Conservation (phyloP, 2,797 vertebrate species). For the Sebastes itinus region DNA sequence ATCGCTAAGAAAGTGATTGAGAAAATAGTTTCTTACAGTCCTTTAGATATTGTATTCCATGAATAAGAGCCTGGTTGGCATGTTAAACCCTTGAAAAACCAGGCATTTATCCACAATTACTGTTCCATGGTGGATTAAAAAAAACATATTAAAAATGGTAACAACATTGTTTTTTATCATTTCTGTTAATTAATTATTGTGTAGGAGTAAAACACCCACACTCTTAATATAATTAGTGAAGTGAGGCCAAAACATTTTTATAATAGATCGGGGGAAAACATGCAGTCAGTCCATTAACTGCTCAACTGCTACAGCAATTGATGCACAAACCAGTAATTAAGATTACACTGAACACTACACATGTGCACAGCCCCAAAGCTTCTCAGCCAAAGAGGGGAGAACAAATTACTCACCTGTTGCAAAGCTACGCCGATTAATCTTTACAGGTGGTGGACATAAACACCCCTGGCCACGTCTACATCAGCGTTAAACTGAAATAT, state of each 20-base stretch:
- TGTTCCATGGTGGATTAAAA: not conserved
- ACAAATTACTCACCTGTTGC: slow-evolving; percentile 16
- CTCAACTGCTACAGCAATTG: not conserved
- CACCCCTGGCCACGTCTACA: not conserved
- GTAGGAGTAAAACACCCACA: not conserved
- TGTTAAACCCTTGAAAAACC: not conserved
- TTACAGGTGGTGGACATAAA: not conserved
- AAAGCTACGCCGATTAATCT: slow-evolving; percentile 15
- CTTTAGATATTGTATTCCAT: not conserved
- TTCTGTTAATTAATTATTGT: not conserved
- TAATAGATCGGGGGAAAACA: not conserved
- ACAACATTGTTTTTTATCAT: not conserved
- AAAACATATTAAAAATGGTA: not conserved
- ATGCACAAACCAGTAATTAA: not conserved
- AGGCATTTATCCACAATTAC: not conserved
- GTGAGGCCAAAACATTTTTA: not conserved
- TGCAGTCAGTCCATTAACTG: not conserved
- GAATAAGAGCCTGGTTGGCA: not conserved
- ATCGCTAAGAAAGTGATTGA: not conserved
- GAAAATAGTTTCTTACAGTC: not conserved
- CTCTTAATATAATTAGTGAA: not conserved
- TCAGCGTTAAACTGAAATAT: not conserved
- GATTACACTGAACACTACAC: not conserved
- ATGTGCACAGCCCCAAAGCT: not conserved
- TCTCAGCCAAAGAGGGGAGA: not conserved